Conservation (phyloP, 2,888 invertebrate genomes). For the Acronicta leporina region DNA sequence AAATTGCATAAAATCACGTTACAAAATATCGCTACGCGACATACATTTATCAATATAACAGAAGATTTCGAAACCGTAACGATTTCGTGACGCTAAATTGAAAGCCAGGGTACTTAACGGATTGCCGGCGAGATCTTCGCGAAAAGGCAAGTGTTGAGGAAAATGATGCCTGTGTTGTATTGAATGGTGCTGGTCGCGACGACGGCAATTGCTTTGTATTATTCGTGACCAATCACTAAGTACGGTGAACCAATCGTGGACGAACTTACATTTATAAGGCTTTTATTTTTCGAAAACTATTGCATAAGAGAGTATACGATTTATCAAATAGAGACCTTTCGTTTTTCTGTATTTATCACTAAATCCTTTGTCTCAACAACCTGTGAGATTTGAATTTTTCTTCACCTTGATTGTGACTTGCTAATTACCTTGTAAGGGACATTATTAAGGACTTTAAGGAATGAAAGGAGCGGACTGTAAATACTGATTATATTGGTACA, state of each 20-base stretch:
- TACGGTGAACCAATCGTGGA: constrained; percentile 28
- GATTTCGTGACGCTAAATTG: constrained; percentile 9
- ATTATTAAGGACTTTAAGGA: no score
- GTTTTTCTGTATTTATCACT: no score
- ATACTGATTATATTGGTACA: no score
- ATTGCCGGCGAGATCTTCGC: constrained; percentile 64
- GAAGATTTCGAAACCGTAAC: background rate
- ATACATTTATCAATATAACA: constrained; percentile 1
- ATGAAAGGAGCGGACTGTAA: no score
- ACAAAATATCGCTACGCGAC: background rate
- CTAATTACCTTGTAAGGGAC: no score
- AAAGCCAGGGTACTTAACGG: constrained; percentile 47
- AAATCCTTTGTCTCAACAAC: no score
- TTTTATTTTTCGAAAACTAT: no score
- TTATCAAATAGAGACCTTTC: no score
- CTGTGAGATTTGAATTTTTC: no score
- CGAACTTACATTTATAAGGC: constrained; percentile 31
- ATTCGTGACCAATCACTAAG: constrained; percentile 55
- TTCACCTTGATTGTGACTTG: no score
- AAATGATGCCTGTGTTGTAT: constrained; percentile 57
- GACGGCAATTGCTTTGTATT: constrained; percentile 40
- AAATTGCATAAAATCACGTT: background rate
- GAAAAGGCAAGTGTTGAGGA: constrained; percentile 63
- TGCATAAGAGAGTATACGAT: no score
- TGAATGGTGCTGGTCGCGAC: constrained; percentile 60